phyloP scores from a whole-genome alignment of 2,888 invertebrate genomes.

The Heliconius cydno region DNA sequence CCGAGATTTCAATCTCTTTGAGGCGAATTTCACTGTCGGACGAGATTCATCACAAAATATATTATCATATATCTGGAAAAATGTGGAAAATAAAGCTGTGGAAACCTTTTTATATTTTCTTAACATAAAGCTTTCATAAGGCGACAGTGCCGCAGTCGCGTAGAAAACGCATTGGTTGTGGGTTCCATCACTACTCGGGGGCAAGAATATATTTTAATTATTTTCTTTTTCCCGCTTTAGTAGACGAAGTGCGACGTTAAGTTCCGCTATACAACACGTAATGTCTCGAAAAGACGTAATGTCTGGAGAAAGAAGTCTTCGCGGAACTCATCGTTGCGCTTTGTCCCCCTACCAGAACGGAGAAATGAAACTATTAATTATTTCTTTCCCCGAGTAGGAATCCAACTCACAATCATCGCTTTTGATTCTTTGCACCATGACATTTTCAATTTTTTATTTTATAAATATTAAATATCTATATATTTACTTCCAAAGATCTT shows the following conservation, averaged over 20 bases:
- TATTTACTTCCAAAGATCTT: not conserved
- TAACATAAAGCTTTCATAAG: not conserved
- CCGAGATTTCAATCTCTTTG: slow-evolving; percentile 19
- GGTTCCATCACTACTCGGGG: not conserved
- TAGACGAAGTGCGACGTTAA: not conserved
- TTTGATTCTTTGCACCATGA: no score
- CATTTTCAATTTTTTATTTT: no score
- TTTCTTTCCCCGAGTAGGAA: no score
- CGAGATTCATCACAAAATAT: slow-evolving; percentile 18
- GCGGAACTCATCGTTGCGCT: no score
- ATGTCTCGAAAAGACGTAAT: no score
- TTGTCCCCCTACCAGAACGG: no score
- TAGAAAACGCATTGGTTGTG: not conserved
- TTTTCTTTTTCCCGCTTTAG: not conserved
- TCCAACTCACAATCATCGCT: no score
- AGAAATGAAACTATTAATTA: no score
- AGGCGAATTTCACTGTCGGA: slow-evolving; percentile 5
- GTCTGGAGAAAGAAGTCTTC: no score
- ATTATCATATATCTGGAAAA: slow-evolving; percentile 4
- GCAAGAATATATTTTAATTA: not conserved
- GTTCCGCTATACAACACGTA: no score
- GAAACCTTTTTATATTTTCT: not conserved
- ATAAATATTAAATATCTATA: not conserved
- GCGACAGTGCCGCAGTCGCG: not conserved
- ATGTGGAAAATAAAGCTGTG: not conserved